Evolutionary conservation across 1,140 invertebrate species (phyloP).

Genomic region (Teleopsis dalmanni): DNA sequence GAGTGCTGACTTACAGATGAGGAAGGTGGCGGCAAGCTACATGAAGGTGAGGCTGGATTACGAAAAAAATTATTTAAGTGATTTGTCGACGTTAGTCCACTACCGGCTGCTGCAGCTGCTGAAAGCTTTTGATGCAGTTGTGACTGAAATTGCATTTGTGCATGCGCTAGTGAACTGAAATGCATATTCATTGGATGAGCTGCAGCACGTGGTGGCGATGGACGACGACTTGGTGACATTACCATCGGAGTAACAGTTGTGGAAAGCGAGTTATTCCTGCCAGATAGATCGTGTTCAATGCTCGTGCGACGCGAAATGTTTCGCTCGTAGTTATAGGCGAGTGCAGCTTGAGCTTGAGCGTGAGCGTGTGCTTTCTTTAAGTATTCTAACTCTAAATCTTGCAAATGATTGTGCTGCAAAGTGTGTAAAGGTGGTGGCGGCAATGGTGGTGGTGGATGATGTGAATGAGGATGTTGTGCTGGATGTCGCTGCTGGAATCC

Average conservation of each 20-base stretch:
- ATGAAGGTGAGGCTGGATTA: conserved; percentile 19
- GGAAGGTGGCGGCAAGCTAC: conserved; percentile 12
- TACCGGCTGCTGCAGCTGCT: conserved; percentile 24
- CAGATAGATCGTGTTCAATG: conserved; percentile 2
- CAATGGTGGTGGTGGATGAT: neutral
- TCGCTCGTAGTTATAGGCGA: conserved; percentile 16
- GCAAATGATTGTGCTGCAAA: conserved; percentile 1
- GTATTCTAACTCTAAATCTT: conserved; percentile 14
- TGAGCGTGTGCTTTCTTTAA: conserved; percentile 15
- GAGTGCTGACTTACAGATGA: conserved; percentile 17
- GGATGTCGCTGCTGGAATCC: conserved; percentile 12
- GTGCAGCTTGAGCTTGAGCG: conserved; percentile 10
- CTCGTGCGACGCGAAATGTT: conserved; percentile 5
- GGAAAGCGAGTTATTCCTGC: conserved; percentile 1
- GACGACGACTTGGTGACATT: conserved; percentile 60
- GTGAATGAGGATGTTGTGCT: conserved; percentile 7
- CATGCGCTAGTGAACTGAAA: conserved; percentile 48
- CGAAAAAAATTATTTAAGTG: conserved; percentile 46
- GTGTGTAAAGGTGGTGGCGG: conserved; percentile 2
- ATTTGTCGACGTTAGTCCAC: conserved; percentile 32
- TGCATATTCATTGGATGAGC: conserved; percentile 31
- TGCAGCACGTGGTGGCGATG: conserved; percentile 49
- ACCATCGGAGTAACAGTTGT: conserved; percentile 38
- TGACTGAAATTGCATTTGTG: conserved; percentile 50
- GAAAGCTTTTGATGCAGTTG: conserved; percentile 47